Percentiles rank a stretch among this genome's conserved stretches.
Evolutionary conservation across 2,113 vertebrate genomes (phyloP).

Genomic region (Camelus dromedarius): DNA sequence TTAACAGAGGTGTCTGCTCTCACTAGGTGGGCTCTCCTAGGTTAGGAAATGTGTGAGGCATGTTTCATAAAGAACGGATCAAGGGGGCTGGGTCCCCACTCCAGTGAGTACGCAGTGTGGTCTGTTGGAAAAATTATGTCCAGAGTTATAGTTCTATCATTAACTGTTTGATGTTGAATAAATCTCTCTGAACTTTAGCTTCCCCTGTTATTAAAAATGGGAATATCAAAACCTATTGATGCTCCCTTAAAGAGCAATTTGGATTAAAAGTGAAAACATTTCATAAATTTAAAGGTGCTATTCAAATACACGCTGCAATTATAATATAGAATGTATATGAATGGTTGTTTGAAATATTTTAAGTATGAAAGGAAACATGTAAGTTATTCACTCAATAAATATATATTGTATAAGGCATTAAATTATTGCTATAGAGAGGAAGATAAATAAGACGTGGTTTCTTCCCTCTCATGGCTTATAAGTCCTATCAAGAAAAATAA

Average conservation of each 20-base stretch:
- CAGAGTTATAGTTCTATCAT: neutral
- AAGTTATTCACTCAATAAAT: neutral
- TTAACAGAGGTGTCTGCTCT: neutral
- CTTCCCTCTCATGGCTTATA: neutral
- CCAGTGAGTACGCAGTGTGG: neutral
- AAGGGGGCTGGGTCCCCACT: neutral
- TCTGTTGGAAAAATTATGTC: neutral
- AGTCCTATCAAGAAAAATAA: neutral
- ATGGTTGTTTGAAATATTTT: slow-evolving; percentile 18
- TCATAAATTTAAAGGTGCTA: neutral
- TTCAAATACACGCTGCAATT: neutral
- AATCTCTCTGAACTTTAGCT: neutral
- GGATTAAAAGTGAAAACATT: neutral
- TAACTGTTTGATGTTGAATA: neutral
- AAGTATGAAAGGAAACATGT: neutral
- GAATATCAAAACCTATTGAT: neutral
- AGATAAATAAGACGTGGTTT: neutral
- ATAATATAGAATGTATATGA: neutral
- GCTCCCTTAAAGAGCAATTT: neutral
- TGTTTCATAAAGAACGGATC: neutral
- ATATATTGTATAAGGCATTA: neutral
- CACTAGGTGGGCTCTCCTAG: neutral
- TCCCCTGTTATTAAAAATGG: neutral
- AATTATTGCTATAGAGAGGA: neutral
- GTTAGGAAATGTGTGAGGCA: no score